Base-by-base conservation (phyloP, 1,140 invertebrate species). In the Yoshiicerus persimilis region DNA sequence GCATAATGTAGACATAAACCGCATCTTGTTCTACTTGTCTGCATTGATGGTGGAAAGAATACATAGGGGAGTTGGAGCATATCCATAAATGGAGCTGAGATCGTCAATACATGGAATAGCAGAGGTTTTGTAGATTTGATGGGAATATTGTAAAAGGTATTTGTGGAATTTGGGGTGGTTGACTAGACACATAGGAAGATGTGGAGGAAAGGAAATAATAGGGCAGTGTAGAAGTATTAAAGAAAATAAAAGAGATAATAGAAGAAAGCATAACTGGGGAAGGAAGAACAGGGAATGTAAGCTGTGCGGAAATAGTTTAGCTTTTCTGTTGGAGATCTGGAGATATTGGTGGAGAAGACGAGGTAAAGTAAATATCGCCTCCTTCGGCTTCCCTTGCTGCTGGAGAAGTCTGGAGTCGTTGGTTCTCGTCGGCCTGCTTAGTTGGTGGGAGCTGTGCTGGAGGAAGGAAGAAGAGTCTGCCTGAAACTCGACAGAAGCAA, bases 401-500 rank as follows among this genome's bases (percentile, higher is more conserved):
- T 5, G 41, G 41, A 11, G n/a, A 47, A 47, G 39, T 41, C 62
- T 64, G 64, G 64, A 27, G 64, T 30, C 23, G 64, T 70, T 70
- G 64, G 27, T 30, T 70, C 41, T 20, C 66, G 66, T 16, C 23
- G 27, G 34, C 34, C 62, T 23, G 38, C 34, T 38, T 66, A 36
- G 32, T 86, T 32, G 27, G 41, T 34, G 34, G n/a, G n/a, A n/a
- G n/a, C n/a, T n/a, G n/a, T n/a, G n/a, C n/a, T 34, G 75, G 32
- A 64, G 39, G 84, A 85, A 47, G 32, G 84, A 56, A 64, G 39
- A 77, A 38, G 39, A 87, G 66, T 66, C 64, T 75, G 66, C 27
- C 56, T 64, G 16, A 27, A n/a, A 87, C 34, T 75, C 86, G 70
- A 41, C 64, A 87, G 86, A 87, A 66, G 66, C 70, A 87, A 87